A percentile compares a stretch with the other conserved stretches of the same genome.
Conservation (phyloP, 2,113 vertebrate genomes). For the Dicentrarchus labrax region DNA sequence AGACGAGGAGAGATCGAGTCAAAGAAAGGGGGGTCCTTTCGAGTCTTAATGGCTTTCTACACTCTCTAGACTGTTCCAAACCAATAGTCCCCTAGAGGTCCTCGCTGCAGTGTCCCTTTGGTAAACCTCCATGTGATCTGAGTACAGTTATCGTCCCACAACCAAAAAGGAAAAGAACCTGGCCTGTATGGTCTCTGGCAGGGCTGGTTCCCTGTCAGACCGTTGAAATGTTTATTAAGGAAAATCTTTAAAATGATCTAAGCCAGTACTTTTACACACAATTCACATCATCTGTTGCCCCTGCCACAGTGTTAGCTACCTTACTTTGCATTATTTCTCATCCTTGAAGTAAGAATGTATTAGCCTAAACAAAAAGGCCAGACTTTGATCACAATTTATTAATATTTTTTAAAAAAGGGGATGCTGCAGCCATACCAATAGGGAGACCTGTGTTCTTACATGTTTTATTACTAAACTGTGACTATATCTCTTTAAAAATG, state of each 20-base stretch:
- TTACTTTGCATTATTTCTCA: constrained; percentile 34
- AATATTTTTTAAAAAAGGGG: constrained; percentile 62
- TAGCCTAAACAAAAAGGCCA: constrained; percentile 30
- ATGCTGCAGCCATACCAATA: constrained; percentile 78
- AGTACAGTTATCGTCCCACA: constrained; percentile 23
- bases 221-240: constrained; percentile 27
- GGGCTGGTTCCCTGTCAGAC: constrained; percentile 83
- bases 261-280: constrained; percentile 24
- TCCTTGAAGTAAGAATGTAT: constrained; percentile 74
- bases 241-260: constrained; percentile 20
- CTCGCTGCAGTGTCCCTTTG: constrained; percentile 81
- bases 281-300: constrained; percentile 2
- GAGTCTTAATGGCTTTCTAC: constrained; percentile 68
- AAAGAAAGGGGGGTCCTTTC: constrained; percentile 49
- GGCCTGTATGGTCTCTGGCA: constrained; percentile 50
- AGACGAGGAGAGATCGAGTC: constrained; percentile 42
- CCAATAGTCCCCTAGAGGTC: constrained; percentile 63
- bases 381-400: constrained; percentile 48
- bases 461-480: constrained; percentile 88
- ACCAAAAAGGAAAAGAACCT: constrained; percentile 32
- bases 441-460: constrained; percentile 76
- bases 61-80: constrained; percentile 80
- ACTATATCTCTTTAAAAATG: constrained; percentile 83
- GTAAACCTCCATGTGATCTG: constrained; percentile 55
- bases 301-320: constrained; percentile 34